Conservation (phyloP, 2,888 invertebrate genomes). For the Quadroppia sp. region DNA sequence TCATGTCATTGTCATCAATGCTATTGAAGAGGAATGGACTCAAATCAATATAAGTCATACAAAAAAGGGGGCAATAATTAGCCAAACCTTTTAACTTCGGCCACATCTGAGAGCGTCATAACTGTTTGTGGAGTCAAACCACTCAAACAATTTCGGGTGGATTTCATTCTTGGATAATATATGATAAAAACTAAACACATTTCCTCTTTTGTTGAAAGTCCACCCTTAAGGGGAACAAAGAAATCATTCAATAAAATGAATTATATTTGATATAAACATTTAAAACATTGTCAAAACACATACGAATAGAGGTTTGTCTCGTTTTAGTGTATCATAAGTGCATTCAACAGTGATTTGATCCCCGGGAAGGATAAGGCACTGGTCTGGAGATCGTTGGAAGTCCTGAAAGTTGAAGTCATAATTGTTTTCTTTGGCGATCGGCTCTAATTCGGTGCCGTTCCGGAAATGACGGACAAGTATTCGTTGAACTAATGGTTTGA, state of each 20-base stretch:
- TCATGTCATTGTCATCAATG: conserved; percentile 41
- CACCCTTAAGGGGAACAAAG: conserved; percentile 46
- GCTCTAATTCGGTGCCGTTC: conserved; percentile 68
- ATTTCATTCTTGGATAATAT: conserved; percentile 48
- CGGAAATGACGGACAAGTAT: conserved; percentile 64
- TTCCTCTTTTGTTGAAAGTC: conserved; percentile 48
- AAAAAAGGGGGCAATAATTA: too few species aligned
- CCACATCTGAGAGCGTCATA: conserved; percentile 38
- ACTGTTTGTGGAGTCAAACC: conserved; percentile 41
- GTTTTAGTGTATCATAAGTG: conserved; percentile 44
- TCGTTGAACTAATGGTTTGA: conserved; percentile 54
- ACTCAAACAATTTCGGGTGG: conserved; percentile 39
- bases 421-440: conserved; percentile 71
- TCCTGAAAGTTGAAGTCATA: conserved; percentile 77
- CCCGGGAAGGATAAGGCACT: conserved; percentile 43
- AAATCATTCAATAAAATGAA: too few species aligned
- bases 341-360: conserved; percentile 49
- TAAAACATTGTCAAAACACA: neutral
- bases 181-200: conserved; percentile 49
- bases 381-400: conserved; percentile 30
- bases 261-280: neutral
- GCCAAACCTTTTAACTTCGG: conserved; percentile 32
- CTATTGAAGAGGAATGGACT: neutral
- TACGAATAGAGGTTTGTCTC: conserved; percentile 46
- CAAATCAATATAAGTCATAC: neutral